These are phyloP conservation scores for Philantomba maxwellii DNA, from an alignment of 2,113 vertebrate genomes.

Conservation along the genomic window DNA sequence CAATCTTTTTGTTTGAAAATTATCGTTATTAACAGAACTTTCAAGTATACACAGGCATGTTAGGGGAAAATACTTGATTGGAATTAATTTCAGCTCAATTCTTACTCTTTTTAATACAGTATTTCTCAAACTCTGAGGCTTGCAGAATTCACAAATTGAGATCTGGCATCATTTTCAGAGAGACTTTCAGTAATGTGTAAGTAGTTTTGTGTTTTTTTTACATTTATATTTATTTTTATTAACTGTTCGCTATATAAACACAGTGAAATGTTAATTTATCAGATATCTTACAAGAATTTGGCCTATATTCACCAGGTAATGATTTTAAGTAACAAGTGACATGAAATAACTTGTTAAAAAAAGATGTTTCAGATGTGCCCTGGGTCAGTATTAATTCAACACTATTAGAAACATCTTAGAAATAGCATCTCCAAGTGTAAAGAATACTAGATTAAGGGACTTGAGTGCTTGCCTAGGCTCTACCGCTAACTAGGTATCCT, in stretches of 20 bases:
- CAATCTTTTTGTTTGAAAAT: conserved; percentile 4
- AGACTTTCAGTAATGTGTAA: conserved; percentile 56
- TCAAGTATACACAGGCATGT: not conserved
- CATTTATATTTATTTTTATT: conserved; percentile 46
- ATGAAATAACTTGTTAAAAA: conserved; percentile 21
- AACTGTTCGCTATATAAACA: conserved; percentile 18
- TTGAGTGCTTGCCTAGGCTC: not conserved
- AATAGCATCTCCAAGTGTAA: not conserved
- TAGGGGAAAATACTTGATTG: not conserved
- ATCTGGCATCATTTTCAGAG: conserved; percentile 40
- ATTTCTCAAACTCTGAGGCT: conserved; percentile 37
- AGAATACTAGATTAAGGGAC: not conserved
- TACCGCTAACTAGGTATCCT: not conserved
- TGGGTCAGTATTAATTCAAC: not conserved
- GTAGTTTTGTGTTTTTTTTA: conserved; percentile 31
- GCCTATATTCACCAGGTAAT: not conserved
- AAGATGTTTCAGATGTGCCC: not conserved
- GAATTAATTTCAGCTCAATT: conserved; percentile 40
- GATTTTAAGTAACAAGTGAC: not conserved
- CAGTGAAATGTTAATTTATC: not conserved
- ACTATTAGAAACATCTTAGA: not conserved
- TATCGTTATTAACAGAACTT: conserved; percentile 24
- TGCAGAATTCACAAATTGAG: conserved; percentile 39
- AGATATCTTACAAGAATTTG: conserved; percentile 32
- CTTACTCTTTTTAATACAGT: conserved; percentile 48